Evolutionary conservation across 64 coral and sea anemone genomes (phyloP), one percentile per base, ranked within the genome.

Genomic region (Pocillopora damicornis): DNA sequence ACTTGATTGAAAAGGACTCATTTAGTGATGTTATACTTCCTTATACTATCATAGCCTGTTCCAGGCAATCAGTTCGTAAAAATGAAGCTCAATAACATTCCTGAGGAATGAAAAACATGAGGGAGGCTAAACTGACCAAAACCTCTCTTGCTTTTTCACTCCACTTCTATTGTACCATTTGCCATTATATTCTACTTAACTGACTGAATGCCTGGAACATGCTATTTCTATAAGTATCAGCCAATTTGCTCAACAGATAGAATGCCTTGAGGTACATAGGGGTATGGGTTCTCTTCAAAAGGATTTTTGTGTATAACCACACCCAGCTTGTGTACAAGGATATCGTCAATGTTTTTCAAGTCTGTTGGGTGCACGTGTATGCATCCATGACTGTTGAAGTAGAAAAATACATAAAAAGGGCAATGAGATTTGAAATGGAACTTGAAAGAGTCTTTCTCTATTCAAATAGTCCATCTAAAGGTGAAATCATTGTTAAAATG

Each of bases 201-300:
- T 20, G 63, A 66, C 20, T 14, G 63, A 30, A 30, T 30, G 30
- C 30, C 30, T 30, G 30, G 30, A 30, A 30, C 30, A 30, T 69
- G 66, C 11, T 69, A 69, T 1, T 16, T 74, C 23, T 8, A 74
- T 9, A 11, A 18, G 2, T 11, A 9, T 81, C 79, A 36, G 25
- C 63, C 92, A 75, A 94, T 89, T 77, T 94, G 92, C 61, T 98
- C 92, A 37, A 98, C 77, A 38, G 96, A 98, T 6, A 98, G 80
- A 5, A 94, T 17, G 22, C 96, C 96, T 87, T 98, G 96, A 25
- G 92, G 93, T 59, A 15, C 75, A 59, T 92, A 98, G 0, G 96
- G 96, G 65, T 98, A 98, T 13, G 92, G 90, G 13, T 75, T 61
- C 63, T 86, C 62, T 13, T 63, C 73, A 87, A 92, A 98, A 25